Conservation (phyloP, 1,140 invertebrate species). For the Sipha flava region DNA sequence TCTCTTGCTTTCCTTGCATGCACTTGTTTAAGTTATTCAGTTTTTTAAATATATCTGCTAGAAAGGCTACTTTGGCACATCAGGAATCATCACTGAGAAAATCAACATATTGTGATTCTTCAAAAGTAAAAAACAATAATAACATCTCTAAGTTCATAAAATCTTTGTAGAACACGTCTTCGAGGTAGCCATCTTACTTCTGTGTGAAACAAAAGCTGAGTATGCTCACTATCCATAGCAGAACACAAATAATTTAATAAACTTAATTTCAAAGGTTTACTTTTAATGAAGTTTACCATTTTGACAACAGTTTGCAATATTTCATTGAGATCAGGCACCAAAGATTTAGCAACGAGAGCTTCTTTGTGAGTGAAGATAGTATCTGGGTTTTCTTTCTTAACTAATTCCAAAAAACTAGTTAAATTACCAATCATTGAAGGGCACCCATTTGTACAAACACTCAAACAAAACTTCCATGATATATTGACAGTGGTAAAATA, state of each 20-base stretch:
- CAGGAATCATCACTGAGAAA: not conserved
- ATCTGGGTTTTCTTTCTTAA: not conserved
- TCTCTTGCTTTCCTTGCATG: not conserved
- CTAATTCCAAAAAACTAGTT: not conserved
- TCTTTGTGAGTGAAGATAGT: conserved; percentile 30
- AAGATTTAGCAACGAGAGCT: conserved; percentile 28
- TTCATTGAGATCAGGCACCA: too few relatives aligned
- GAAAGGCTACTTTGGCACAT: not conserved
- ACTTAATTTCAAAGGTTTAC: conserved; percentile 9
- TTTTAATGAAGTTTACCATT: too few relatives aligned
- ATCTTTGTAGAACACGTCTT: too few relatives aligned
- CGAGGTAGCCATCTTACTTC: too few relatives aligned
- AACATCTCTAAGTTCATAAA: too few relatives aligned
- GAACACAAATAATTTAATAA: conserved; percentile 36
- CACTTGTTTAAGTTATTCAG: not conserved
- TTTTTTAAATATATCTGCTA: not conserved
- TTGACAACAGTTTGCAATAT: too few relatives aligned
- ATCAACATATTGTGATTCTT: too few relatives aligned
- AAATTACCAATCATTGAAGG: not conserved
- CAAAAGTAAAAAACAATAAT: too few relatives aligned
- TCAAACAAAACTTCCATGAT: not conserved
- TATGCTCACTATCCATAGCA: too few relatives aligned
- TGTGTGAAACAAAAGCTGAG: too few relatives aligned
- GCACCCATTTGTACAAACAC: not conserved
- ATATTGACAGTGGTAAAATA: not conserved